Conservation (phyloP, 2,888 invertebrate genomes). For the Dolichomitus sp. region DNA sequence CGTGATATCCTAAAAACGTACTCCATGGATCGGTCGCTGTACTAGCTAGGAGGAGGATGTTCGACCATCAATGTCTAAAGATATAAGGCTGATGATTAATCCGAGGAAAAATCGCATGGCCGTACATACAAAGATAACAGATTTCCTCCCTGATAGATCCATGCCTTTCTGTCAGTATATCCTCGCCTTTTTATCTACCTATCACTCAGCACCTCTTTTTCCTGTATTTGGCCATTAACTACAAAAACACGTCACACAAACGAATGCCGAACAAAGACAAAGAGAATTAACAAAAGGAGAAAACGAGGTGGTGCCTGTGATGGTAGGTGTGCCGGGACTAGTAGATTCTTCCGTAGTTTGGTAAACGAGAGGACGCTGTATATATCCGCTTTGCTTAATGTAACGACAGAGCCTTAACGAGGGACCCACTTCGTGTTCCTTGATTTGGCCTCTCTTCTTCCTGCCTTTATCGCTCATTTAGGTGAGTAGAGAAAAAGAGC, state of each 20-base stretch:
- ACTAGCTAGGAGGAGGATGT: not conserved
- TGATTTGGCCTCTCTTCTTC: not conserved
- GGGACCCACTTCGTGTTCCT: slow-evolving; percentile 18
- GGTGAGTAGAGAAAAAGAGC: slow-evolving; percentile 5
- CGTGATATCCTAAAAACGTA: not conserved
- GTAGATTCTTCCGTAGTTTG: slow-evolving; percentile 13
- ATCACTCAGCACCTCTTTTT: slow-evolving; percentile 8
- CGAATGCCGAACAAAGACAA: slow-evolving; percentile 17
- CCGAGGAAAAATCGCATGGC: slow-evolving; percentile 13
- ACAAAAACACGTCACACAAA: slow-evolving; percentile 18
- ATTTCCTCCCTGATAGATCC: not conserved
- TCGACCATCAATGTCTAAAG: not conserved
- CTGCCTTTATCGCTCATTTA: not conserved
- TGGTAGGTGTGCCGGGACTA: not conserved
- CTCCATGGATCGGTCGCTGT: not conserved
- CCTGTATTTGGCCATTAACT: slow-evolving; percentile 12
- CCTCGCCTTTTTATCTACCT: not conserved
- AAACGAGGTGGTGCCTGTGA: not conserved
- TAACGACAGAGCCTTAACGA: slow-evolving; percentile 31
- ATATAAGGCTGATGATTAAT: slow-evolving; percentile 17
- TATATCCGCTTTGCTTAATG: slow-evolving; percentile 27
- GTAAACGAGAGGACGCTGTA: slow-evolving; percentile 4
- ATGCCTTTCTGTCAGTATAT: not conserved
- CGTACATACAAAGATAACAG: slow-evolving; percentile 25
- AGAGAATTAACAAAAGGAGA: slow-evolving; percentile 29